Percentiles rank a stretch among this genome's conserved stretches.
These are phyloP conservation scores for Helicoverpa armigera DNA, from an alignment of 1,140 invertebrate species.

Conservation along the genomic window DNA sequence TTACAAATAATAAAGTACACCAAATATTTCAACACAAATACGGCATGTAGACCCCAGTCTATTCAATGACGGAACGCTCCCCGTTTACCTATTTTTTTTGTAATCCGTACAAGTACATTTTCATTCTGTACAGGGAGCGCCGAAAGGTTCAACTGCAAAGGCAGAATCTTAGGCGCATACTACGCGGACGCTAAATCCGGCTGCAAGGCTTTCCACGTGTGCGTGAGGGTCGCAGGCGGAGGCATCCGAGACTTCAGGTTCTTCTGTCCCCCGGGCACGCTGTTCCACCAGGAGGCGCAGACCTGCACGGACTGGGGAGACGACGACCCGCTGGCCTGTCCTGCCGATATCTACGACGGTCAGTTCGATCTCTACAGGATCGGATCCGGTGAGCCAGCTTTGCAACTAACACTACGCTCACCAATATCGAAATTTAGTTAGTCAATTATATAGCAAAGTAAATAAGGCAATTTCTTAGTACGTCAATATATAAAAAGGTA, in stretches of 20 bases:
- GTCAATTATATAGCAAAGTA: not conserved
- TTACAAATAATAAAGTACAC: too few species aligned
- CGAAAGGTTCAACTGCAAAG: constrained; percentile 94
- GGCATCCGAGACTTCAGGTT: constrained; percentile 93
- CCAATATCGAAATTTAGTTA: not conserved
- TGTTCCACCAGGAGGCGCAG: constrained; percentile 97
- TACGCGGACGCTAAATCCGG: constrained; percentile 96
- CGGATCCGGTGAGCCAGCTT: constrained; percentile 89
- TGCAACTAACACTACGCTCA: constrained; percentile 74
- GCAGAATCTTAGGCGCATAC: constrained; percentile 96
- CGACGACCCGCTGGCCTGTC: constrained; percentile 90
- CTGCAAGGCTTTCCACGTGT: constrained; percentile 97
- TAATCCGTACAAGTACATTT: constrained; percentile 1
- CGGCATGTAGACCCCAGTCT: too few species aligned
- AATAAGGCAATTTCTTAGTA: too few species aligned
- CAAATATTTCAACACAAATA: too few species aligned
- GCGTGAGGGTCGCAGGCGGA: constrained; percentile 92
- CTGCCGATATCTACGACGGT: constrained; percentile 92
- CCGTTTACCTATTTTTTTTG: not conserved
- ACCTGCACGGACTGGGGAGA: constrained; percentile 97
- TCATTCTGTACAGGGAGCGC: constrained; percentile 89
- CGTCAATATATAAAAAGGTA: too few species aligned
- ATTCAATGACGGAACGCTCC: not conserved
- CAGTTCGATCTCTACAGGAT: constrained; percentile 94
- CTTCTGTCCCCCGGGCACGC: constrained; percentile 96